Percentiles rank a stretch among this genome's conserved stretches.
Evolutionary conservation across 1,140 invertebrate genomes (phyloP).

Genomic region (Solenopsis invicta): DNA sequence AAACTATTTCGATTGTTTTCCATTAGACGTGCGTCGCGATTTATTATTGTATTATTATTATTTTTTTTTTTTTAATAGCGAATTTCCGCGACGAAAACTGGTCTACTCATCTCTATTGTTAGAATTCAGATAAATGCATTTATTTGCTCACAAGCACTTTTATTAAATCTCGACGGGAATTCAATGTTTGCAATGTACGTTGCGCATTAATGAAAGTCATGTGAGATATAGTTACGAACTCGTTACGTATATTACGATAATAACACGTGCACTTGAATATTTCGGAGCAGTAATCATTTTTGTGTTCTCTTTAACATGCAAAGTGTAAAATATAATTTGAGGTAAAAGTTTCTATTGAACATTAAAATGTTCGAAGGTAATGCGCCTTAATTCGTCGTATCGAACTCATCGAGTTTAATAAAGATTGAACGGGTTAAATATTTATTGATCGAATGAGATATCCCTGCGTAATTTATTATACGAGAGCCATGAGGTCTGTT

Average conservation of each 20-base stretch:
- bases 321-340: slow-evolving; percentile 29
- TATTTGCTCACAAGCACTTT: not conserved
- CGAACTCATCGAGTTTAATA: not conserved
- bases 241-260: slow-evolving; percentile 5
- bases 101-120: not conserved
- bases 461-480: slow-evolving; percentile 36
- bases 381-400: not conserved
- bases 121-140: not conserved
- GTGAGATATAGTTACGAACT: not conserved
- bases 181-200: not conserved
- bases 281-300: not conserved
- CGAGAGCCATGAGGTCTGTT: not conserved
- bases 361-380: not conserved
- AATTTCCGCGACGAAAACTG: not conserved
- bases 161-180: slow-evolving; percentile 1
- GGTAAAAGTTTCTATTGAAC: slow-evolving; percentile 2
- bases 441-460: slow-evolving; percentile 33
- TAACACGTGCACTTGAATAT: not conserved
- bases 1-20: not conserved
- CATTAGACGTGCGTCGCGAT: not conserved
- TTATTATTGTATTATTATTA: too few relatives aligned
- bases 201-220: slow-evolving; percentile 3
- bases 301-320: too few relatives aligned
- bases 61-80: slow-evolving; percentile 16
- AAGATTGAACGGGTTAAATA: slow-evolving; percentile 38